Evolutionary conservation across 2,888 invertebrate genomes (phyloP).

Genomic region (Baccha elongata): DNA sequence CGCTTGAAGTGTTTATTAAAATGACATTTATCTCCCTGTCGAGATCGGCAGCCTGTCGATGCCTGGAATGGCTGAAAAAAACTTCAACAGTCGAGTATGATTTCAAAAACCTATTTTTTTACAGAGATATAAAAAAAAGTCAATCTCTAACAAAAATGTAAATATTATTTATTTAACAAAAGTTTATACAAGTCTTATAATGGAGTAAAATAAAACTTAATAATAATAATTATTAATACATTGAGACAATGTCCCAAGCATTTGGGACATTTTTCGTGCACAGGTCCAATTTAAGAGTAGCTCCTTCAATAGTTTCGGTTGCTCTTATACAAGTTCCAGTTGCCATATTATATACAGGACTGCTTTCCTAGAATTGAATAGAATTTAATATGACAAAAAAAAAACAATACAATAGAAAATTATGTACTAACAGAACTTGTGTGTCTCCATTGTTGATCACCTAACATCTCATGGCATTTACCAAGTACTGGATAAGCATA

Average conservation of each 20-base stretch:
- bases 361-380: slow-evolving; percentile 81
- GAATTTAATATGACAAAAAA: background rate
- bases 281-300: slow-evolving; percentile 85
- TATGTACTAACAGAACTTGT: slow-evolving; percentile 83
- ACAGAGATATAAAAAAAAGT: background rate
- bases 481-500: slow-evolving; percentile 87
- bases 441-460: slow-evolving; percentile 96
- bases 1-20: too few relatives aligned
- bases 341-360: slow-evolving; percentile 93
- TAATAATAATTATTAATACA: slow-evolving; percentile 36
- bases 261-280: slow-evolving; percentile 83
- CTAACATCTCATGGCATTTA: slow-evolving; percentile 96
- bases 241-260: slow-evolving; percentile 62
- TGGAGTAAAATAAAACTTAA: slow-evolving; percentile 4
- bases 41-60: too few relatives aligned
- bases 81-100: too few relatives aligned
- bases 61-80: too few relatives aligned
- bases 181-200: slow-evolving; percentile 54
- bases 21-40: too few relatives aligned
- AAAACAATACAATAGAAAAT: background rate
- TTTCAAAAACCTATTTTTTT: background rate
- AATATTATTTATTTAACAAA: slow-evolving; percentile 54
- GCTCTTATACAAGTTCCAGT: slow-evolving; percentile 92
- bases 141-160: slow-evolving; percentile 39
- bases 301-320: slow-evolving; percentile 81